phyloP scores from a whole-genome alignment of 2,797 vertebrate genomes.

The Anisognathus igniventris region DNA sequence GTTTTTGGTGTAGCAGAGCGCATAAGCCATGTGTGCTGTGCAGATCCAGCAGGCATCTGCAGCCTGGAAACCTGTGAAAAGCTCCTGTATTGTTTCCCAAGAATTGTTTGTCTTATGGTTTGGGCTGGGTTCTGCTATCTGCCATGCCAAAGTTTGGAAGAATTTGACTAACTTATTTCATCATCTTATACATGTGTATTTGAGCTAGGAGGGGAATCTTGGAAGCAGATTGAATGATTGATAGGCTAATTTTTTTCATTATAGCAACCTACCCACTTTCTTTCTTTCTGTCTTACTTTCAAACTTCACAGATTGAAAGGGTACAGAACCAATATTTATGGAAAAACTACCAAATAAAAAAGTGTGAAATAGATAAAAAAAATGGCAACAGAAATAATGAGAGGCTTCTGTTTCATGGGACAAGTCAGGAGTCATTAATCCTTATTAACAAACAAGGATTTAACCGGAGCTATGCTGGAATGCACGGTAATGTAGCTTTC shows the following conservation, averaged over 20 bases:
- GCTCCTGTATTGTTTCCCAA: neutral
- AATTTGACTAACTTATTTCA: neutral
- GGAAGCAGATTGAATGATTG: neutral
- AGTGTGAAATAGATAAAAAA: slow-evolving; percentile 76
- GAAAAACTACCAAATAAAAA: slow-evolving; percentile 79
- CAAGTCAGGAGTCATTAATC: slow-evolving; percentile 47
- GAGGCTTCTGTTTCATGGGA: slow-evolving; percentile 83
- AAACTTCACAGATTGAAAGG: slow-evolving; percentile 78
- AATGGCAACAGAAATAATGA: slow-evolving; percentile 78
- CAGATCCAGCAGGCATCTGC: neutral
- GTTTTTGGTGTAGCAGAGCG: neutral
- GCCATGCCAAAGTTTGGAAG: neutral
- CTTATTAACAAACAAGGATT: slow-evolving; percentile 77
- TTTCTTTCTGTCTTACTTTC: neutral
- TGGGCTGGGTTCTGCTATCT: neutral
- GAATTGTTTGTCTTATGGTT: neutral
- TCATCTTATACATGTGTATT: neutral
- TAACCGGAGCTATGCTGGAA: slow-evolving; percentile 84
- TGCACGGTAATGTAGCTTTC: slow-evolving; percentile 75
- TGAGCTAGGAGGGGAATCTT: neutral
- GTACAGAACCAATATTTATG: slow-evolving; percentile 80
- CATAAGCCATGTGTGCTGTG: neutral
- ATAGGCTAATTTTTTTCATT: neutral
- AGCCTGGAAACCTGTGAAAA: neutral
- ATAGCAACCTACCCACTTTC: neutral